Evolutionary conservation across 2,113 vertebrate genomes (phyloP), one percentile per base, ranked within the genome.

Genomic region (Syngnathus typhle): DNA sequence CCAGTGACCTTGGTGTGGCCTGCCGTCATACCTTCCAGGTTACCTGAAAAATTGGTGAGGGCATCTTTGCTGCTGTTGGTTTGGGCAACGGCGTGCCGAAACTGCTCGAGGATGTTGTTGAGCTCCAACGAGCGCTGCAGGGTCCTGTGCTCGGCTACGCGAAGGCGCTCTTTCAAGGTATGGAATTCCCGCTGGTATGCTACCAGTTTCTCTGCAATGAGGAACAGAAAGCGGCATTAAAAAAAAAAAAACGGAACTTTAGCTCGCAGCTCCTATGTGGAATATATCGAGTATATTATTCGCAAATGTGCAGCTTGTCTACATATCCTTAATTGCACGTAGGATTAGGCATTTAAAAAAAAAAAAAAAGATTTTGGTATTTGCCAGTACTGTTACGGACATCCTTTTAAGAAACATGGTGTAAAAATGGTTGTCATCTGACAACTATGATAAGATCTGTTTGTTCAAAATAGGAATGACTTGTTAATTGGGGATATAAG

Each of bases 171-270:
- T 89, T 95, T 96, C 86, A 99, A 72, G 69, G 94, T 94, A 70
- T 98, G 96, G 75, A 98, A 99, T 85, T 99, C 97, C 78, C 94
- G 91, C 78, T 98, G 96, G 78, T 98, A 99, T 0, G 95, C 96
- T 79, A 96, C 84, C 89, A 98, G 64, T 89, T 98, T 98, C 84
- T 99, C 96, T 96, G 39, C 19, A 82, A 47, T 60, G 46, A 27
- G 51, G n/a, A 65, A 67, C 13, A 23, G 21, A 43, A 63, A 47
- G 46, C 8, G 6, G 55, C 36, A 19, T 61, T n/a, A 1, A 60
- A 60, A 39, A 60, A 43, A 43, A 10, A 43, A 43, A 43, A 12
- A 43, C 2, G 1, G 6, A 64, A 19, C 4, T 47, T 5, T 11
- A 32, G 36, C 6, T 19, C 3, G 58, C 16, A 8, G 4, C 49